phyloP scores from a whole-genome alignment of 2,797 vertebrate genomes.

The Rhincodon typus region DNA sequence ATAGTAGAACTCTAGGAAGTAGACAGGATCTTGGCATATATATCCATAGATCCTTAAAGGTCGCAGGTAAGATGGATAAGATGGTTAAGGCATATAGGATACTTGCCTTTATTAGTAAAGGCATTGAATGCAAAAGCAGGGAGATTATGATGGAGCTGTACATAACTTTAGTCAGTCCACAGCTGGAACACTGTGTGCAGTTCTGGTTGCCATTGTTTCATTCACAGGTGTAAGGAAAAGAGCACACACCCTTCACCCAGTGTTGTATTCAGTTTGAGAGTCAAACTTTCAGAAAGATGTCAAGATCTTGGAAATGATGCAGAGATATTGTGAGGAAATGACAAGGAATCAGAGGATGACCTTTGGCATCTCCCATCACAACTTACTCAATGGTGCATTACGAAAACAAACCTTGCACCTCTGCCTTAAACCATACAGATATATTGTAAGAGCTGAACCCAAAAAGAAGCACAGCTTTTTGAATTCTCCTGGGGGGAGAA shows the following conservation, averaged over 20 bases:
- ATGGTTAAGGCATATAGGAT: too few relatives aligned
- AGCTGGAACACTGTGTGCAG: neutral
- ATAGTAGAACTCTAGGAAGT: too few relatives aligned
- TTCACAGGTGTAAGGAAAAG: neutral
- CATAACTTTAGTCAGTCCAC: too few relatives aligned
- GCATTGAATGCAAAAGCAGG: too few relatives aligned
- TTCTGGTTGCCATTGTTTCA: neutral
- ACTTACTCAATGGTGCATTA: neutral
- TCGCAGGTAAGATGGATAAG: too few relatives aligned
- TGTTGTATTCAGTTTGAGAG: neutral
- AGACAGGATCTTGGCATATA: too few relatives aligned
- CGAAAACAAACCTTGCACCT: neutral
- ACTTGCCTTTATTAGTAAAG: too few relatives aligned
- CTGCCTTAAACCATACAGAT: too few relatives aligned
- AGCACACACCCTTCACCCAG: neutral
- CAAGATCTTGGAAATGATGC: neutral
- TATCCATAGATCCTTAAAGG: too few relatives aligned
- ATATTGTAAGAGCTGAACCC: neutral
- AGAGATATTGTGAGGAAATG: neutral
- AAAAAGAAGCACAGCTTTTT: neutral
- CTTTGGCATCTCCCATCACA: neutral
- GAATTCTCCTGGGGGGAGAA: neutral
- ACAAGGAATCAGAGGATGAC: neutral
- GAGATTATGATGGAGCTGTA: too few relatives aligned
- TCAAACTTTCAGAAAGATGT: neutral